phyloP scores from a whole-genome alignment of 2,797 vertebrate species.

The Sylvilagus floridanus region DNA sequence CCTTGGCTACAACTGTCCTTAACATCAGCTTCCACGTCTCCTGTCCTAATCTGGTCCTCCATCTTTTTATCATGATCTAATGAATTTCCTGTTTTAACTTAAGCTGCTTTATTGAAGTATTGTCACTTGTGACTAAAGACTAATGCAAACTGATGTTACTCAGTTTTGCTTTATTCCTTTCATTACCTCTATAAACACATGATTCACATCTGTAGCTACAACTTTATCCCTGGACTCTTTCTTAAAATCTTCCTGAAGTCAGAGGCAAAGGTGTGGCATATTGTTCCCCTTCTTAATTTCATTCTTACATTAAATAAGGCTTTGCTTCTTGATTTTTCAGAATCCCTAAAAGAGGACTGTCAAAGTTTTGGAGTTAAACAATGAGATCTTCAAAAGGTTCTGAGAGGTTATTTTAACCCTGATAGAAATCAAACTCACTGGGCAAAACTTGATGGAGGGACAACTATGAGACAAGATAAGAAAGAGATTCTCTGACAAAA shows the following conservation, averaged over 20 bases:
- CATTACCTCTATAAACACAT: not conserved
- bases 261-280: not conserved
- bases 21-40: not conserved
- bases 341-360: slow-evolving; percentile 1
- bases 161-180: not conserved
- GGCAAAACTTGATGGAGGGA: not conserved
- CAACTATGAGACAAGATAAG: not conserved
- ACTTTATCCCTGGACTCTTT: not conserved
- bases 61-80: not conserved
- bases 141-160: not conserved
- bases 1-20: not conserved
- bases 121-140: not conserved
- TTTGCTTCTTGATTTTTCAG: slow-evolving; percentile 32
- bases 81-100: not conserved
- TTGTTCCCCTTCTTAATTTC: not conserved
- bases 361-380: slow-evolving; percentile 34
- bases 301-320: not conserved
- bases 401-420: not conserved
- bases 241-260: not conserved
- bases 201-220: not conserved
- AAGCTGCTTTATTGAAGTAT: not conserved
- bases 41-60: not conserved
- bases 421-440: not conserved
- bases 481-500: not conserved
- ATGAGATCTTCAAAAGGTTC: not conserved